These are phyloP conservation scores for Erynnis tages DNA, from an alignment of 2,888 invertebrate genomes.

Conservation along the genomic window DNA sequence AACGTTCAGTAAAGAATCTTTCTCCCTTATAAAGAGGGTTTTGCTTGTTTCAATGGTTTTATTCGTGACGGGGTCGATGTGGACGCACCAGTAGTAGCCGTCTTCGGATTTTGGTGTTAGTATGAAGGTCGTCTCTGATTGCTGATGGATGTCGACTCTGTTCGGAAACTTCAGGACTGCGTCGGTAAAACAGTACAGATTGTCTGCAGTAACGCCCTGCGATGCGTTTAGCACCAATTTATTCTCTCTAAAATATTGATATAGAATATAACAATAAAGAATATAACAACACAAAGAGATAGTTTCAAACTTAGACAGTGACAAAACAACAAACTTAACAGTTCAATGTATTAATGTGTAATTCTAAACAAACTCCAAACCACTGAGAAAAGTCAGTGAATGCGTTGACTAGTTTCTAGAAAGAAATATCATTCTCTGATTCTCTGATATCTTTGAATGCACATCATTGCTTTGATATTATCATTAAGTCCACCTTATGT, in stretches of 20 bases:
- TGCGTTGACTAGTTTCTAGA: no score
- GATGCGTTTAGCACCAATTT: slow-evolving; percentile 49
- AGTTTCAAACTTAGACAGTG: no score
- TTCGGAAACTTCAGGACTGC: slow-evolving; percentile 52
- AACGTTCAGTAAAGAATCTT: slow-evolving; percentile 45
- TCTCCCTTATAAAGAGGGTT: slow-evolving; percentile 53
- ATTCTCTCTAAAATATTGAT: slow-evolving; percentile 44
- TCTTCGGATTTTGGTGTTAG: slow-evolving; percentile 52
- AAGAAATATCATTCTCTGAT: no score
- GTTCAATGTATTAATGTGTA: no score
- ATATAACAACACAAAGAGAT: no score
- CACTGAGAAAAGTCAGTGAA: no score
- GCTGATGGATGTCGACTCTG: slow-evolving; percentile 43
- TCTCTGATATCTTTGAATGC: no score
- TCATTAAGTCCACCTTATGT: no score
- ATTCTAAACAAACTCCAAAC: no score
- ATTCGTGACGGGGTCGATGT: slow-evolving; percentile 51
- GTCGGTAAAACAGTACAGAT: slow-evolving; percentile 67
- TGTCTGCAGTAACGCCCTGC: slow-evolving; percentile 42
- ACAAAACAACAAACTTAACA: no score
- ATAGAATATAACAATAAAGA: no score
- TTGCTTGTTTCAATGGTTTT: slow-evolving; percentile 55
- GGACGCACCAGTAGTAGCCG: slow-evolving; percentile 73
- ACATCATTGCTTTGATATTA: no score
- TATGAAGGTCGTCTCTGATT: slow-evolving; percentile 38